Evolutionary conservation across 2,888 invertebrate genomes (phyloP), one percentile per base, ranked within the genome.

Genomic region (Phrixothrix hirtus): DNA sequence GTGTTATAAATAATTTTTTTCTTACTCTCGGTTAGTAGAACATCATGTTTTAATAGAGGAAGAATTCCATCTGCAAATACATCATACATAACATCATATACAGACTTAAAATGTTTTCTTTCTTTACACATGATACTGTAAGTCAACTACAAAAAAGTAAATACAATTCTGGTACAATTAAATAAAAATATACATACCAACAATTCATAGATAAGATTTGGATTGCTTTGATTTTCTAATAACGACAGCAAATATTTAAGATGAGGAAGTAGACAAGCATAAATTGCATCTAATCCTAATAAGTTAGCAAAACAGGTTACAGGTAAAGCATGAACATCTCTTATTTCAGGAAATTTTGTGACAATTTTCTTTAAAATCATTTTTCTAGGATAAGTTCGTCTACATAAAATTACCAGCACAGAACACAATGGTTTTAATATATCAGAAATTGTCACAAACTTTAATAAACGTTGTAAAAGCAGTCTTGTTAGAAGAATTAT

Each of bases 401-500:
- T 55, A 50, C 73, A 72, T 29, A 75, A 57, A 17, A 70, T 55
- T n/a, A 69, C 68, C 37, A 75, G 55, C 2, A 69, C 62, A 16
- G 57, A 63, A 58, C 74, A 72, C 66, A 74, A 70, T 6, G 69
- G 67, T 57, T 66, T 72, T 12, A 75, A 50, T 1, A 71, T 56
- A 41, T 68, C 69, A 25, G 58, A 49, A 9, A 63, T 64, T 11
- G 63, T 65, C n/a, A 53, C 43, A 2, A 66, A 65, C 14, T 68
- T 64, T 26, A 74, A 57, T 27, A 75, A 42, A 26, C 73, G 58
- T 62, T 75, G 74, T 15, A 74, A 50, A 16, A 75, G 56, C 15
- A 75, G 53, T 35, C 72, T 63, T 10, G 71, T 65, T 21, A 75
- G 55, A 30, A 74, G 59, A 56, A 70, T 70, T 32, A 75, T 58